phyloP scores from a whole-genome alignment of 2,797 vertebrate genomes.

The Phoxinus dragarum region DNA sequence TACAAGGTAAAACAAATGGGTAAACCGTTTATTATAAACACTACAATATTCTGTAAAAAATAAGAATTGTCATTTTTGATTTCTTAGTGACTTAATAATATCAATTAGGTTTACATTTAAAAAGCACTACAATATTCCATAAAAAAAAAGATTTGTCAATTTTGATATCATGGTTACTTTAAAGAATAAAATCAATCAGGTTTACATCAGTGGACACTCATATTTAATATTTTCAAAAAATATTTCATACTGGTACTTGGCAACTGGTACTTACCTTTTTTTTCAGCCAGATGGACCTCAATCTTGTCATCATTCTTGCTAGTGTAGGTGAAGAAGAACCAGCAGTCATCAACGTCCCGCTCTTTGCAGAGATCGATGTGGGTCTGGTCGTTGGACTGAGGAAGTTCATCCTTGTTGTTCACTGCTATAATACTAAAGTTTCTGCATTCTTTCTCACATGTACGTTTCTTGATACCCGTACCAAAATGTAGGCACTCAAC shows the following conservation, averaged over 20 bases:
- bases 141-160: too few relatives aligned
- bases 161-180: too few relatives aligned
- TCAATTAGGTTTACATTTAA: too few relatives aligned
- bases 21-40: too few relatives aligned
- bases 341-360: conserved; percentile 93
- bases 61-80: too few relatives aligned
- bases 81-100: too few relatives aligned
- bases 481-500: conserved; percentile 89
- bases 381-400: conserved; percentile 55
- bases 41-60: too few relatives aligned
- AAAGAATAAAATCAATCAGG: not conserved
- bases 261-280: conserved; percentile 76
- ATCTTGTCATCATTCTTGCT: conserved; percentile 79
- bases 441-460: conserved; percentile 79
- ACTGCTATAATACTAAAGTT: conserved; percentile 78
- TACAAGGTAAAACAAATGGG: too few relatives aligned
- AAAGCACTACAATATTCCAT: too few relatives aligned
- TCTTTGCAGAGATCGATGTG: conserved; percentile 92
- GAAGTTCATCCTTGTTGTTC: conserved; percentile 70
- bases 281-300: conserved; percentile 82
- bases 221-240: not conserved
- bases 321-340: conserved; percentile 93
- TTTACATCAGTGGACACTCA: not conserved
- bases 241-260: not conserved
- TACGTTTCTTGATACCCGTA: conserved; percentile 86